These are phyloP conservation scores for Melanogrammus aeglefinus DNA, from an alignment of 2,797 vertebrate species.

Conservation along the genomic window DNA sequence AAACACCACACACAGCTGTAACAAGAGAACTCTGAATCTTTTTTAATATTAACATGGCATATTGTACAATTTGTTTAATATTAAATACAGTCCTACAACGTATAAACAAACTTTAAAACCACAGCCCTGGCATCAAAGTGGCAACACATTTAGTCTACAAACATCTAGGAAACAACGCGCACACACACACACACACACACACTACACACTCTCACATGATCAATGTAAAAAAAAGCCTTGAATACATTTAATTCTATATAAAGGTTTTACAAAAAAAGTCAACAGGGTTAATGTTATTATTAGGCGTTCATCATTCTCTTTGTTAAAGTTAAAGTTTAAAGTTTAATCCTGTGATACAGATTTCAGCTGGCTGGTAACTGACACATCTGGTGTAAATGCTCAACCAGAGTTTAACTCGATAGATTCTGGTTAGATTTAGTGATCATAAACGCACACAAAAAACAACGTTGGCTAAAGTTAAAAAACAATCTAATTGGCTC, in stretches of 20 bases:
- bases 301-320: background rate
- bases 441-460: background rate
- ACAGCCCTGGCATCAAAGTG: background rate
- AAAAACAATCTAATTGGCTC: background rate
- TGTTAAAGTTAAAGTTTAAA: conserved; percentile 41
- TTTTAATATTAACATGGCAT: background rate
- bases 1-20: background rate
- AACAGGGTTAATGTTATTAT: background rate
- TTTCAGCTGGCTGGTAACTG: conserved; percentile 18
- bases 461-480: background rate
- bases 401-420: background rate
- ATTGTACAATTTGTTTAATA: background rate
- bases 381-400: background rate
- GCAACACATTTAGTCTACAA: conserved; percentile 12
- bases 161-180: conserved; percentile 29
- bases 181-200: background rate
- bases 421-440: background rate
- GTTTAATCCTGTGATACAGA: conserved; percentile 35
- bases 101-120: background rate
- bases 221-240: background rate
- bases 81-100: background rate
- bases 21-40: background rate
- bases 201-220: background rate
- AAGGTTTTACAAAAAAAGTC: background rate
- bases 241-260: background rate